Evolutionary conservation across 2,113 vertebrate genomes (phyloP).

Genomic region (Athene noctua): DNA sequence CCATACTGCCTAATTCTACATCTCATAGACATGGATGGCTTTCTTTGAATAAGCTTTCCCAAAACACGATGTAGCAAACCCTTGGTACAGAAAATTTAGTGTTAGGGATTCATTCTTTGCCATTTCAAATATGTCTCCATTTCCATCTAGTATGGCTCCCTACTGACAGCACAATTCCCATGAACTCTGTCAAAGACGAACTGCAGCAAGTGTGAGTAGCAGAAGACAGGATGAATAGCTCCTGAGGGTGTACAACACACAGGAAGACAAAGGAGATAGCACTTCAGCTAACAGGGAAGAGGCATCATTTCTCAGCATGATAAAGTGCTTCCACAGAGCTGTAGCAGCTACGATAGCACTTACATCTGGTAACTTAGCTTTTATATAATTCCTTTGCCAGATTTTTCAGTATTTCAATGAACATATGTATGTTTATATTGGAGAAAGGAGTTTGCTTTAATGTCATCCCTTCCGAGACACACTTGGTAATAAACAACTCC

Average conservation of each 20-base stretch:
- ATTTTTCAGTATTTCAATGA: slow-evolving; percentile 11
- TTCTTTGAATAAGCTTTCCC: not conserved
- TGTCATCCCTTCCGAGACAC: not conserved
- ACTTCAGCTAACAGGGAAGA: not conserved
- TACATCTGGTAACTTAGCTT: slow-evolving; percentile 36
- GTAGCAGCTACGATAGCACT: not conserved
- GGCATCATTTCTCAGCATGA: slow-evolving; percentile 17
- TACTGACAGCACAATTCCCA: not conserved
- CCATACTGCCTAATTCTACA: not conserved
- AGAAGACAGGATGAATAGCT: not conserved
- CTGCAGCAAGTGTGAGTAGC: not conserved
- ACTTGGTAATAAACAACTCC: slow-evolving; percentile 19
- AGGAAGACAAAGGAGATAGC: not conserved
- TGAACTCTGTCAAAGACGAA: not conserved
- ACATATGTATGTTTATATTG: slow-evolving; percentile 15
- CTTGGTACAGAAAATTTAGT: not conserved
- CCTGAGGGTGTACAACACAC: not conserved
- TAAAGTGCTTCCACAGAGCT: not conserved
- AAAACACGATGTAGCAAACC: not conserved
- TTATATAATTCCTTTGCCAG: slow-evolving; percentile 19
- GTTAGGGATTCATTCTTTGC: not conserved
- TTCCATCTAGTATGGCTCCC: not conserved
- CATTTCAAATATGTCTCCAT: not conserved
- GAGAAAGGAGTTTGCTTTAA: slow-evolving; percentile 33
- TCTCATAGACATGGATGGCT: not conserved